These are phyloP conservation scores for Ornithoptera alexandrae DNA, from an alignment of 2,888 invertebrate genomes.

Conservation along the genomic window DNA sequence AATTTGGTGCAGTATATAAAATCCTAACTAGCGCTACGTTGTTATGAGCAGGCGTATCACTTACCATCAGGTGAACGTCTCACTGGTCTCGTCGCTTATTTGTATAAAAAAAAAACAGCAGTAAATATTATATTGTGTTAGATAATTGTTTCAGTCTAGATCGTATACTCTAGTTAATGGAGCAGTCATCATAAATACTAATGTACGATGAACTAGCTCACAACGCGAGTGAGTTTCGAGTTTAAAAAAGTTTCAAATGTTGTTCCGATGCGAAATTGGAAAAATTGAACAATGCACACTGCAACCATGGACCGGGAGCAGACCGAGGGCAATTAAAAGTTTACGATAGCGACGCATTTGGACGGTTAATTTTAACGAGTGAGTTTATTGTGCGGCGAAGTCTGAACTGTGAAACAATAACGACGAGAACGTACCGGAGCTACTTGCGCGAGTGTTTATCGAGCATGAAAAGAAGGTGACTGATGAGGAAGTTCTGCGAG, in stretches of 20 bases:
- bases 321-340: conserved; percentile 73
- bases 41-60: too few relatives aligned
- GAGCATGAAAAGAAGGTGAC: too few relatives aligned
- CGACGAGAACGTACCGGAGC: conserved; percentile 7
- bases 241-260: conserved; percentile 31
- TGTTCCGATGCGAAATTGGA: conserved; percentile 47
- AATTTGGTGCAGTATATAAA: too few relatives aligned
- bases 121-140: too few relatives aligned
- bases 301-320: conserved; percentile 69
- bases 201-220: conserved; percentile 4
- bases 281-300: conserved; percentile 63
- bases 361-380: conserved; percentile 19
- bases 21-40: too few relatives aligned
- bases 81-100: too few relatives aligned
- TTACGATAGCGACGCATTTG: conserved; percentile 49
- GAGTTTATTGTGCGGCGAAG: conserved; percentile 17
- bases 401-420: conserved; percentile 18
- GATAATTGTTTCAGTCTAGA: too few relatives aligned
- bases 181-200: not conserved
- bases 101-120: too few relatives aligned
- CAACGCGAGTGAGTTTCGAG: conserved; percentile 18
- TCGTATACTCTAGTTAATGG: too few relatives aligned
- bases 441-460: not conserved
- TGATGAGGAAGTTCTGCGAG: too few relatives aligned
- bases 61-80: too few relatives aligned